These are phyloP conservation scores for Chamaetylas fuelleborni DNA, from an alignment of 2,113 vertebrate species.

Conservation along the genomic window DNA sequence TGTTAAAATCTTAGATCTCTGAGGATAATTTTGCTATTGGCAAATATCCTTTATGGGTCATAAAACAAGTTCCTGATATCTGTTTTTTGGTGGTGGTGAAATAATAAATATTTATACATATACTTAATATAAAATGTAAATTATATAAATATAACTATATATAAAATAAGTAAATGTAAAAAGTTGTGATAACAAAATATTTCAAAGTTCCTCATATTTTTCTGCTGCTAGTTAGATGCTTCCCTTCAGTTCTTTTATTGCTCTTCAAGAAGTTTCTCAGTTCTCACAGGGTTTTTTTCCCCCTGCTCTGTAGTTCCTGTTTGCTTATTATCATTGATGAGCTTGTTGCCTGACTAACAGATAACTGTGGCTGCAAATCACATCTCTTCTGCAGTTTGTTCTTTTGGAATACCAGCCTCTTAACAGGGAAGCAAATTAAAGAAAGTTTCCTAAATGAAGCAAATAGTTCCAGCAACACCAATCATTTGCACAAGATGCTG, in stretches of 20 bases:
- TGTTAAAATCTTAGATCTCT: background rate
- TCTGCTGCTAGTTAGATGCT: conserved; percentile 39
- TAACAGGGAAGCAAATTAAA: background rate
- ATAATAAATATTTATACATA: background rate
- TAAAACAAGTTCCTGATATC: background rate
- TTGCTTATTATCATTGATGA: conserved; percentile 2
- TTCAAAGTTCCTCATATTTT: background rate
- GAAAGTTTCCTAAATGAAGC: conserved; percentile 8
- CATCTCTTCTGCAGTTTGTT: background rate
- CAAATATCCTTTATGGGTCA: background rate
- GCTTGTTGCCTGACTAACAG: conserved; percentile 3
- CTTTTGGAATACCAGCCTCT: background rate
- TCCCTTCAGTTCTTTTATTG: conserved; percentile 1
- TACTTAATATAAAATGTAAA: background rate
- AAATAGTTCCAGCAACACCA: background rate
- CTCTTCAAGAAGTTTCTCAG: background rate
- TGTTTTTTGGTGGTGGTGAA: background rate
- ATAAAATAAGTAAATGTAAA: background rate
- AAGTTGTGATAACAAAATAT: background rate
- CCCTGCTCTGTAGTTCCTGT: background rate
- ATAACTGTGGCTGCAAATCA: background rate
- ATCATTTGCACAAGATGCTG: background rate
- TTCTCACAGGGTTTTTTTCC: background rate
- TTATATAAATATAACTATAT: background rate
- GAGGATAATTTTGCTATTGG: background rate